Base-by-base conservation (phyloP, 2,888 invertebrate genomes). In the Dryadula phaetusa region DNA sequence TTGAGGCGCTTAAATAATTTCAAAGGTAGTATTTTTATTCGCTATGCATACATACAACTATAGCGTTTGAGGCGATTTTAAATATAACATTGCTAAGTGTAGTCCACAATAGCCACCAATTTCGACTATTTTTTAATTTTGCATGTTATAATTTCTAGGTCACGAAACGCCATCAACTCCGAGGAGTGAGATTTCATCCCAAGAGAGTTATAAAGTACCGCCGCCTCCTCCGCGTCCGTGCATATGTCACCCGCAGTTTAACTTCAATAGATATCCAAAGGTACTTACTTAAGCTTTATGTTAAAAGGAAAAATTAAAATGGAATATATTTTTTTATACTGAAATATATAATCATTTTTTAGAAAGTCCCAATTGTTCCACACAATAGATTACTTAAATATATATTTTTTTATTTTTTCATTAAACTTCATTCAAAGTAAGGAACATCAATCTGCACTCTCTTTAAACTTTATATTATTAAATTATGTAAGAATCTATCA, bases 221-320 rank as follows among this genome's bases (percentile, higher is more conserved):
- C 90, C 88, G 52, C 85, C 90, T 1, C 90, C 88, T 4, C 85
- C 79, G 1, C 76, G 78, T 3, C 91, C 90, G 0, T 90, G 90
- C 75, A 66, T 75, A 37, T 90, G 90, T 72, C 82, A 85, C 37
- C 83, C 87, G 8, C 81, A 85, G 66, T 80, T 70, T 56, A 42
- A 77, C 14, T 92, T 85, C 71, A 91, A 92, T 71, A 80, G 92
- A 71, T 89, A 90, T 76, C 77, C 84, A 8, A 92, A 92, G 86
- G 92, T 89, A 72, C 85, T 91, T 89, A 72, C 14, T 5, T 18
- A 18, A 44, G n/a, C 25, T 42, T 28, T 44, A 42, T 49, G 12
- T 64, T 20, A 16, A 8, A 7, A 34, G 28, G 8, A 16, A 22
- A 14, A 12, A 18, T 18, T 34, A 18, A 28, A 54, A 40, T 2